Percentiles rank a stretch among this genome's conserved stretches.
These are phyloP conservation scores for Nothoprocta perdicaria DNA, from an alignment of 2,113 vertebrate species.

Conservation along the genomic window DNA sequence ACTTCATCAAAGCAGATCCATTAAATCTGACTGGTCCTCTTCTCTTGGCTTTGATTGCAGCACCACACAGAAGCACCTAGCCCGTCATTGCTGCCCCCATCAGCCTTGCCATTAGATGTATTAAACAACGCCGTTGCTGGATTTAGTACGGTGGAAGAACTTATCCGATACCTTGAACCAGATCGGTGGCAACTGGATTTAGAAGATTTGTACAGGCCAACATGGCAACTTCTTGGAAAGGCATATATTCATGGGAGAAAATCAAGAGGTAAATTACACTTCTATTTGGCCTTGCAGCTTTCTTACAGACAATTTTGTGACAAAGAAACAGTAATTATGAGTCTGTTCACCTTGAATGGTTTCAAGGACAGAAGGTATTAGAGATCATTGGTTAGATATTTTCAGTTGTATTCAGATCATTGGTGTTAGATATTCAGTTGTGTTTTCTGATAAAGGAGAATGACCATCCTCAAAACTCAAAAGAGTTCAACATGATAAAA, in stretches of 20 bases:
- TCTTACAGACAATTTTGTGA: not conserved
- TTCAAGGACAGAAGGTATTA: not conserved
- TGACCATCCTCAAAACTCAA: not conserved
- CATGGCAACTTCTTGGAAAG: conserved; percentile 93
- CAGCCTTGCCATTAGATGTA: conserved; percentile 84
- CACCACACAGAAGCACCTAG: conserved; percentile 80
- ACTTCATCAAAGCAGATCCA: conserved; percentile 25
- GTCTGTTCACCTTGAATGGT: not conserved
- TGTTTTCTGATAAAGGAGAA: not conserved
- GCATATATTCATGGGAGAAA: conserved; percentile 93
- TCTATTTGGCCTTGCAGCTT: not conserved
- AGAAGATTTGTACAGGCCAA: conserved; percentile 93
- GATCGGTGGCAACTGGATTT: conserved; percentile 95
- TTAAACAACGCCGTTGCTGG: conserved; percentile 85
- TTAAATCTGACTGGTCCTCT: conserved; percentile 41
- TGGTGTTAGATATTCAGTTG: not conserved
- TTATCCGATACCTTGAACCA: conserved; percentile 96
- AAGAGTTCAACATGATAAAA: not conserved
- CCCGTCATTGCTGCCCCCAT: conserved; percentile 76
- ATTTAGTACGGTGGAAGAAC: conserved; percentile 92
- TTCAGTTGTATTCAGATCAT: not conserved
- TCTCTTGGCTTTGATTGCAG: conserved; percentile 74
- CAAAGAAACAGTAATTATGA: not conserved
- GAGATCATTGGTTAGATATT: not conserved
- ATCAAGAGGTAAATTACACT: conserved; percentile 84